These are phyloP conservation scores for Liodrosophila aerea DNA, from an alignment of 2,888 invertebrate genomes.

Conservation along the genomic window DNA sequence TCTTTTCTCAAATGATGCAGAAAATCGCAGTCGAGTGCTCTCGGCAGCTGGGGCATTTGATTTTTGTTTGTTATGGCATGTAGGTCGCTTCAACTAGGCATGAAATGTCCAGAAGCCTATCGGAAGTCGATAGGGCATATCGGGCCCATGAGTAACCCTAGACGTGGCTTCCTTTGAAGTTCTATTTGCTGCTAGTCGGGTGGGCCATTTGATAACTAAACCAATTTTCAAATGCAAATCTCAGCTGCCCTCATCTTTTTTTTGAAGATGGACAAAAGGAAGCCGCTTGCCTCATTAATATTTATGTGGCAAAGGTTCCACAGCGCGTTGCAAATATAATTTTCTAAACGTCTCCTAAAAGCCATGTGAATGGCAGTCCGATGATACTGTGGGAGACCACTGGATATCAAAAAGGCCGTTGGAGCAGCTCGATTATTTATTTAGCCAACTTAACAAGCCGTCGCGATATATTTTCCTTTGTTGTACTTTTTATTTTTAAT, in stretches of 20 bases:
- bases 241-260: conserved; percentile 57
- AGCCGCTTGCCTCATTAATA: conserved; percentile 48
- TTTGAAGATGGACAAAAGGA: conserved; percentile 22
- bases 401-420: conserved; percentile 72
- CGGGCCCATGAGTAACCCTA: conserved; percentile 50
- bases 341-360: conserved; percentile 9
- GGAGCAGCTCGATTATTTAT: conserved; percentile 51
- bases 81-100: conserved; percentile 58
- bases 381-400: conserved; percentile 32
- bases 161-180: conserved; percentile 67
- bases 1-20: conserved; percentile 60
- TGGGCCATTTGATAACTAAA: conserved; percentile 53
- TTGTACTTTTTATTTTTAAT: conserved; percentile 39
- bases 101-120: conserved; percentile 65
- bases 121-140: conserved; percentile 63
- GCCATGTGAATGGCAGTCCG: conserved; percentile 9
- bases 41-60: conserved; percentile 60
- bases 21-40: conserved; percentile 55
- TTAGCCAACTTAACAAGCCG: conserved; percentile 54
- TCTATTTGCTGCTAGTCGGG: conserved; percentile 1
- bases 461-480: conserved; percentile 12
- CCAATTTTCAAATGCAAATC: conserved; percentile 71
- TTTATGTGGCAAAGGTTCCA: conserved; percentile 49
- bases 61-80: conserved; percentile 68
- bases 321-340: conserved; percentile 21